phyloP scores from a whole-genome alignment of 2,888 invertebrate species.

The Lepeophtheirus nordmannii region DNA sequence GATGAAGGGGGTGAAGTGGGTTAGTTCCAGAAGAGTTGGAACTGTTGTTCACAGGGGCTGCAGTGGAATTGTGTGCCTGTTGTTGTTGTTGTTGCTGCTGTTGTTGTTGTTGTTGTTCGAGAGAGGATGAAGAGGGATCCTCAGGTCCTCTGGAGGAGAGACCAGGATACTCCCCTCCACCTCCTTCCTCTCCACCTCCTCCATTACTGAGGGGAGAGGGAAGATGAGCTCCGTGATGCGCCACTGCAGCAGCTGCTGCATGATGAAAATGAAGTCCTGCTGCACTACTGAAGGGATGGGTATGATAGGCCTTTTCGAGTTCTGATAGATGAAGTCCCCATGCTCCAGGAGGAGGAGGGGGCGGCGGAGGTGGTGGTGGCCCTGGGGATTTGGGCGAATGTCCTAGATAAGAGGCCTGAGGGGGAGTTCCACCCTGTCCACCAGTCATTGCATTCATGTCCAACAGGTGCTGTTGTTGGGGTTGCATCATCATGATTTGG shows the following conservation, averaged over 20 bases:
- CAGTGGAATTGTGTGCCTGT: too few species aligned
- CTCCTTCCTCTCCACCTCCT: too few species aligned
- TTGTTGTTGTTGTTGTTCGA: too few species aligned
- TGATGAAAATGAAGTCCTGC: not conserved
- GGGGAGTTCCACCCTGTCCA: not conserved
- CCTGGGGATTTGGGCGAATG: not conserved
- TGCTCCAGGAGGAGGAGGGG: not conserved
- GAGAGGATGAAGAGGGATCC: too few species aligned
- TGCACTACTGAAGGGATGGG: not conserved
- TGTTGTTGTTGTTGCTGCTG: too few species aligned
- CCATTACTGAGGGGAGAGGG: not conserved
- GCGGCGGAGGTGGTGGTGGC: not conserved
- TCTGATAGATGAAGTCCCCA: slow-evolving; percentile 1
- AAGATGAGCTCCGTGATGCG: not conserved
- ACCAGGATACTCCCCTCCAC: too few species aligned
- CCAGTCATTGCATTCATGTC: not conserved
- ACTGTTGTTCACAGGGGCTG: too few species aligned
- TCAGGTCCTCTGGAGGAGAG: too few species aligned
- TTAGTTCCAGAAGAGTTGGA: too few species aligned
- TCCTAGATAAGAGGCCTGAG: not conserved
- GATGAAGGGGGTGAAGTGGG: too few species aligned
- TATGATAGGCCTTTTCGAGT: not conserved
- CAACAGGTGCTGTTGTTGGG: not conserved
- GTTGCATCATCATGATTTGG: not conserved
- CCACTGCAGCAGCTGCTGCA: too few species aligned